Conservation (phyloP, 2,797 vertebrate genomes). For the Bradypus variegatus region DNA sequence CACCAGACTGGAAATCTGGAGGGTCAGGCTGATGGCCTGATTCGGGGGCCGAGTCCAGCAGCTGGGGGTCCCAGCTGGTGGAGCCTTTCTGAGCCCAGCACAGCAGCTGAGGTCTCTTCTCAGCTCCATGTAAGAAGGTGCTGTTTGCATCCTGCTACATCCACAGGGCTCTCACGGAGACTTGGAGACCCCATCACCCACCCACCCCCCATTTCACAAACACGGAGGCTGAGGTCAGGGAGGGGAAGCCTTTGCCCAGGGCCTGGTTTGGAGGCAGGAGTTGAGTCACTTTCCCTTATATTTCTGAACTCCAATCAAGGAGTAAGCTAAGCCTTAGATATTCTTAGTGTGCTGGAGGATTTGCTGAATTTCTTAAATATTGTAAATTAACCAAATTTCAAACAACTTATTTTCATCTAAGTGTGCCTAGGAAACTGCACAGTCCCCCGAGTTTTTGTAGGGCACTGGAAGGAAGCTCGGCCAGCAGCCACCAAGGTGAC, state of each 20-base stretch:
- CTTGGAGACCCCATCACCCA: rapidly evolving
- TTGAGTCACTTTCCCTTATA: background rate
- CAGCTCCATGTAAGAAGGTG: background rate
- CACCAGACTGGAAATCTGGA: background rate
- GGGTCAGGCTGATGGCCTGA: background rate
- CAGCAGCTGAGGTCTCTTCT: background rate
- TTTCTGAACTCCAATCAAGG: background rate
- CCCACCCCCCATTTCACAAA: background rate
- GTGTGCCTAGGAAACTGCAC: background rate
- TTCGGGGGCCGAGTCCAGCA: rapidly evolving
- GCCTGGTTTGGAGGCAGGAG: rapidly evolving
- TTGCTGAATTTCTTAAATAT: background rate
- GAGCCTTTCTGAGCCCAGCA: background rate
- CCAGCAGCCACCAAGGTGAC: background rate
- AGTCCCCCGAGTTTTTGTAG: background rate
- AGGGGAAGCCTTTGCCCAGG: background rate
- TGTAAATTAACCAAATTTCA: background rate
- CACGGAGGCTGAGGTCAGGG: rapidly evolving
- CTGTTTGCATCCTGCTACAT: background rate
- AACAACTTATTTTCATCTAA: no score
- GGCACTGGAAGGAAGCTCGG: background rate
- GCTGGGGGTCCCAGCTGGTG: rapidly evolving
- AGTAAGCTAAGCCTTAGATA: no score
- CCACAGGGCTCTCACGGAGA: rapidly evolving
- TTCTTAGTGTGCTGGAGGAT: background rate